A percentile compares a stretch with the other conserved stretches of the same genome.
These are phyloP conservation scores for Myotis planiceps DNA, from an alignment of 2,797 vertebrate genomes.

Conservation along the genomic window DNA sequence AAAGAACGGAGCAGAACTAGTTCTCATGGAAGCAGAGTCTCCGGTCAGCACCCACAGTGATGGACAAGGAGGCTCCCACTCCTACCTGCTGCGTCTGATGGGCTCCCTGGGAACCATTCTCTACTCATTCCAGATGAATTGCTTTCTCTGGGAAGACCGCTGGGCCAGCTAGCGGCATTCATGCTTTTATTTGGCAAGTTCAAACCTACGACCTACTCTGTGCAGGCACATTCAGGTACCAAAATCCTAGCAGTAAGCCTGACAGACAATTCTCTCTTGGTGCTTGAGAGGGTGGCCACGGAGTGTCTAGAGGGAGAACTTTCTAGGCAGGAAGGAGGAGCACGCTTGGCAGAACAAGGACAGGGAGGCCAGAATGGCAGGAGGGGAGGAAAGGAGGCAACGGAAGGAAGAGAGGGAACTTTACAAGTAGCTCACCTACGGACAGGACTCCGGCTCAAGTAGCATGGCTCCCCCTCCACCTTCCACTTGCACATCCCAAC, in stretches of 20 bases:
- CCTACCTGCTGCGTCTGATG: rapidly evolving
- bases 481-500: rapidly evolving
- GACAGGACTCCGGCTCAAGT: background rate
- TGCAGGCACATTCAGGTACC: background rate
- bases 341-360: background rate
- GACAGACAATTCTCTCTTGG: no score
- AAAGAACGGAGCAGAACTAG: background rate
- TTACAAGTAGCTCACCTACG: rapidly evolving
- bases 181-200: background rate
- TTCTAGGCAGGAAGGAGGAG: background rate
- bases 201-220: rapidly evolving
- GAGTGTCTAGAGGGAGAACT: background rate
- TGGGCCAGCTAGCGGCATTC: rapidly evolving
- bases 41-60: rapidly evolving
- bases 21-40: background rate
- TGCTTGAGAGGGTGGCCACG: background rate
- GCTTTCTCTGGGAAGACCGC: background rate
- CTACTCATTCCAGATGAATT: no score
- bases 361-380: background rate
- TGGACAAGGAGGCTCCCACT: background rate
- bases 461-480: background rate
- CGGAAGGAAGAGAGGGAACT: background rate
- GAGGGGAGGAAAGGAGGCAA: background rate
- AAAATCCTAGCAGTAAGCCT: rapidly evolving
- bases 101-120: background rate